phyloP scores from a whole-genome alignment of 2,113 vertebrate species.

The Atlantisia rogersi region DNA sequence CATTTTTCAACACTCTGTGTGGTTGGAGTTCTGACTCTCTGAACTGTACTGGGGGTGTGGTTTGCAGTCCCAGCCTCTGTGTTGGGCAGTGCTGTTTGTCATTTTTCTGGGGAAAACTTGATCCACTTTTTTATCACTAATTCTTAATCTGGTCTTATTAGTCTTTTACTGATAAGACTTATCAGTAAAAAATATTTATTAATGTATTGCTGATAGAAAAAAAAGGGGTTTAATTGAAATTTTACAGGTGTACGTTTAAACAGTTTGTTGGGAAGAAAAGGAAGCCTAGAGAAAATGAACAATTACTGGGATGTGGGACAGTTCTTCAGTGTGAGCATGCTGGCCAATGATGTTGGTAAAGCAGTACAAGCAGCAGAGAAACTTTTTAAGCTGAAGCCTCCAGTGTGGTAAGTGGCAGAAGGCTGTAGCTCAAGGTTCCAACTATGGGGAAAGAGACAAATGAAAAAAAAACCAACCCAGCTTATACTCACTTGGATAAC shows the following conservation, averaged over 20 bases:
- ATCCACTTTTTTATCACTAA: background rate
- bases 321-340: constrained; percentile 93
- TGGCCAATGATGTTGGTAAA: constrained; percentile 88
- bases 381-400: constrained; percentile 94
- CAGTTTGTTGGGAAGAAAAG: constrained; percentile 92
- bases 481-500: background rate
- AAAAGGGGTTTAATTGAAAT: background rate
- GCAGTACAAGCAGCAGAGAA: constrained; percentile 92
- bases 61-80: background rate
- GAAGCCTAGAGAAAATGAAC: constrained; percentile 94
- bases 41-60: background rate
- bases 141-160: background rate
- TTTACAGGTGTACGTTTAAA: constrained; percentile 89
- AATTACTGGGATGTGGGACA: constrained; percentile 97
- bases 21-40: background rate
- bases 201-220: background rate
- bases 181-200: background rate
- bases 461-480: background rate
- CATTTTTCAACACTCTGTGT: background rate
- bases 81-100: background rate
- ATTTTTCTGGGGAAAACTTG: background rate
- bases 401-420: constrained; percentile 85
- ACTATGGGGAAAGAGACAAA: background rate
- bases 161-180: background rate
- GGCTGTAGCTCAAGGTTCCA: background rate